Base-by-base conservation (phyloP, 2,797 vertebrate genomes). In the Gila robusta region DNA sequence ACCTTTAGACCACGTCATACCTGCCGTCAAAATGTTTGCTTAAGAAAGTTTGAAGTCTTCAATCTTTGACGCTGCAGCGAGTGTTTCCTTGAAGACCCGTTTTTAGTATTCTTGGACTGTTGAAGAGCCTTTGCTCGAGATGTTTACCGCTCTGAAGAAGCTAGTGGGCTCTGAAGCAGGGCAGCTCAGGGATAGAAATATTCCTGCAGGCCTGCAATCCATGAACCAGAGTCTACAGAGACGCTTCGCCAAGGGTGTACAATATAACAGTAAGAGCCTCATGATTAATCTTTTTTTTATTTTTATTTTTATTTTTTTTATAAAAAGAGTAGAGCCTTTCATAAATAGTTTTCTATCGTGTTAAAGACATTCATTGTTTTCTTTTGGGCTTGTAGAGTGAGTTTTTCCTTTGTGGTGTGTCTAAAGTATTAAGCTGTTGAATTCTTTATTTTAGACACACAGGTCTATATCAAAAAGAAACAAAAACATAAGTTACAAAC, bases 211-310 rank as follows among this genome's bases (percentile, higher is more conserved):
- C 44, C 93, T 97, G 87, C 96, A 97, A 92, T 97, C 96, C 86
- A 97, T 97, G 96, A 97, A 97, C 92, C 96, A 96, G 90, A 94
- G 95, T 44, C 93, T 97, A 86, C 96, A 97, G 95, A 90, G 96
- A 89, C 94, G 96, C 85, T 97, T 97, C 88, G 96, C 96, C 91
- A 97, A 97, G 89, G 96, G 96, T 6, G 96, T 97, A 79, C 96
- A 97, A 85, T 97, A 97, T 72, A 97, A 97, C 94, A 97, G 96
- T 97, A 94, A 96, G 96, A 93, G 52, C 41, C 52, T 39, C 6
- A 10, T 44, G 23, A 66, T 52, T 66, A 17, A 47, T 59, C 5
- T 8, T 12, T 16, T 5, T 32, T 8, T 19, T 28, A 28, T 59
- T 19, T 26, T 54, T 4, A 4, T 44, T 44, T 44, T 44, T 39